Conservation (phyloP, 2,797 vertebrate species). For the Phataginus tricuspis region DNA sequence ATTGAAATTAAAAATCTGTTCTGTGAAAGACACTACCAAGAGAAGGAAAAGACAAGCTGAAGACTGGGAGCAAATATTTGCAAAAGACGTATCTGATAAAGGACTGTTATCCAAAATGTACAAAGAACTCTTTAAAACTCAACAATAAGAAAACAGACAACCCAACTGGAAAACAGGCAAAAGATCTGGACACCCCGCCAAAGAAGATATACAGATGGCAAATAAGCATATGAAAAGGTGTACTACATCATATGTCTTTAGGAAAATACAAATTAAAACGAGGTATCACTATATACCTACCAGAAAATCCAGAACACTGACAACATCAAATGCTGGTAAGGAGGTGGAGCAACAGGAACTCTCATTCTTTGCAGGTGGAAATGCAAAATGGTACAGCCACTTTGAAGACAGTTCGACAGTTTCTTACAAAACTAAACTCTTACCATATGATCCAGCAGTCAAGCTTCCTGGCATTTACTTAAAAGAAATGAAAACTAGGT, state of each 20-base stretch:
- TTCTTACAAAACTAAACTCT: background rate
- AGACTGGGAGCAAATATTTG: background rate
- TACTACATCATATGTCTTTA: background rate
- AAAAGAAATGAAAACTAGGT: background rate
- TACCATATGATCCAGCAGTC: background rate
- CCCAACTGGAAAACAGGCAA: background rate
- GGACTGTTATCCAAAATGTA: background rate
- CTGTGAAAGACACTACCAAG: background rate
- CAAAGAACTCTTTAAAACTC: background rate
- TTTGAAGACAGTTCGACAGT: background rate
- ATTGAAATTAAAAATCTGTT: background rate
- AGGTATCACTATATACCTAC: background rate
- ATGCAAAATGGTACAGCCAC: background rate
- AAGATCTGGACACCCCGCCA: background rate
- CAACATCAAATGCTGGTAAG: background rate
- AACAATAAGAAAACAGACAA: background rate
- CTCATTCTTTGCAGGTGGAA: background rate
- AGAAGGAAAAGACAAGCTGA: background rate
- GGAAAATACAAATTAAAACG: background rate
- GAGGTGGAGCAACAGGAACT: background rate
- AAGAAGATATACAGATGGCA: background rate
- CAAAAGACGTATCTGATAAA: background rate
- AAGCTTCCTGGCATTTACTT: background rate
- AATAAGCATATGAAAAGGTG: conserved; percentile 9
- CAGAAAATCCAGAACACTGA: conserved; percentile 2